Evolutionary conservation across 1,140 invertebrate genomes (phyloP), one percentile per base, ranked within the genome.

Genomic region (Neodiprion fabricii): DNA sequence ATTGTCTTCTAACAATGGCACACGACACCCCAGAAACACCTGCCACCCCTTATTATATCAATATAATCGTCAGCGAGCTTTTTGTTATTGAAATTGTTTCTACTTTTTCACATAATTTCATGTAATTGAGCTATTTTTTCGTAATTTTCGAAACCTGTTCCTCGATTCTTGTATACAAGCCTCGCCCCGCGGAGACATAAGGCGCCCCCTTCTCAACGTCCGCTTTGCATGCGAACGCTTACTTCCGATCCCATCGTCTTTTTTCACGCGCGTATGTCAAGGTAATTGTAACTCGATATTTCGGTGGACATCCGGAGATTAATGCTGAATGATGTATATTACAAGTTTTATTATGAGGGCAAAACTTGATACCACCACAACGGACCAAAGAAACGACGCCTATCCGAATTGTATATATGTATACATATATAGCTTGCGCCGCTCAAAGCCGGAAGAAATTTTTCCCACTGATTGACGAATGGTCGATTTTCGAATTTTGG

Each of bases 1-100:
- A 71, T 71, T 71, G 70, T 71, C 70, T 71, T 48, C 23, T 50
- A 48, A 71, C 70, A 71, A 71, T 74, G 76, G 76, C 68, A 74
- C 74, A 48, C 79, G 71, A 69, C 71, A 75, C 75, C 79, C 70
- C 71, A 73, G 77, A 79, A 81, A 83, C 85, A 85, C 85, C 86
- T 85, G 84, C 80, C 80, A 79, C 78, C 77, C 76, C 76, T 84
- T 78, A 84, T 85, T 86, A 85, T 82, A 79, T 71, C 78, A 71
- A 76, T 76, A 84, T 84, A 85, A 85, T 85, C 83, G 76, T 50
- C 21, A 71, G 23, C 77, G 72, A 82, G 79, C 80, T 83, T 85
- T 83, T 85, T 85, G 83, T 84, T 84, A 84, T 83, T 76, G 82
- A 78, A 81, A 82, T 79, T 21, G 73, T 66, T 71, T 71, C 67